Conservation (phyloP, 2,888 invertebrate genomes). For the Phyllotreta striolata region DNA sequence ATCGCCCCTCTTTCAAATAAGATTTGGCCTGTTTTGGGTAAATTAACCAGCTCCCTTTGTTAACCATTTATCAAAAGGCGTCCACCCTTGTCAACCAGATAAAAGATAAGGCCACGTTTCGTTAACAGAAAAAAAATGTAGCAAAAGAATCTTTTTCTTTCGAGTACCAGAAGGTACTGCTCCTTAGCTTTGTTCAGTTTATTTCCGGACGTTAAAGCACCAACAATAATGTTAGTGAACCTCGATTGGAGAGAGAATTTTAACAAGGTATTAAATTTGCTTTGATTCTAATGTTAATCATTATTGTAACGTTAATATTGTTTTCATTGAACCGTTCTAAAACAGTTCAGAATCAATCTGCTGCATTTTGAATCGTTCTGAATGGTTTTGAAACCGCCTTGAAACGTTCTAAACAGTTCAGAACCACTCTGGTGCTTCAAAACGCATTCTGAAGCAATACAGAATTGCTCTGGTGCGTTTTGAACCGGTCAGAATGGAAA, state of each 20-base stretch:
- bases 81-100: constrained; percentile 34
- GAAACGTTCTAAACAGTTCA: too few species aligned
- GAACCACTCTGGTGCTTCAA: too few species aligned
- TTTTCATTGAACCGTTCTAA: too few species aligned
- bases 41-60: constrained; percentile 25
- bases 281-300: neutral
- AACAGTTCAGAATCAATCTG: too few species aligned
- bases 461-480: too few species aligned
- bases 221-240: too few species aligned
- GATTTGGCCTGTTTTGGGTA: constrained; percentile 2
- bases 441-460: too few species aligned
- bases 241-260: too few species aligned
- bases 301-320: too few species aligned
- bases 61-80: constrained; percentile 17
- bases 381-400: too few species aligned
- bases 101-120: constrained; percentile 25
- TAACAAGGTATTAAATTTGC: neutral
- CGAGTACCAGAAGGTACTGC: constrained; percentile 21
- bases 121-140: constrained; percentile 13
- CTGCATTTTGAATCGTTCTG: neutral
- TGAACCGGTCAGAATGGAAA: too few species aligned
- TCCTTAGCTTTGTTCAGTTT: constrained; percentile 15
- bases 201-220: neutral
- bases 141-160: constrained; percentile 21
- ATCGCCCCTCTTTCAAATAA: neutral